A percentile compares a stretch with the other conserved stretches of the same genome.
phyloP scores from a whole-genome alignment of 2,888 invertebrate species.

The Morpho deidamia region DNA sequence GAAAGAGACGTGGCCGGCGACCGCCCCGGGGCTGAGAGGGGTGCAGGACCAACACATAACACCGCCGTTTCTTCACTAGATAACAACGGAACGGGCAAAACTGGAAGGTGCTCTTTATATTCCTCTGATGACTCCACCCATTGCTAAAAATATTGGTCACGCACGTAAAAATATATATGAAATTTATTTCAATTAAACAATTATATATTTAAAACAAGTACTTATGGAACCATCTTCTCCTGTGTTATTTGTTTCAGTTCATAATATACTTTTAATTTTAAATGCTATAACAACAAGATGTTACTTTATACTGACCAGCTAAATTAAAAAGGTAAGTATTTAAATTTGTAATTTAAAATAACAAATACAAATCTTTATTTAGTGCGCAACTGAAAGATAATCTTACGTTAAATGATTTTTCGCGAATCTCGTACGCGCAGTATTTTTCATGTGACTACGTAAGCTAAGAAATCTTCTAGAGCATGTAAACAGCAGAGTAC shows the following conservation, averaged over 20 bases:
- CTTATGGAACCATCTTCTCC: conserved; percentile 4
- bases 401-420: no score
- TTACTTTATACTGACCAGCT: no score
- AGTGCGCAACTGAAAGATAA: no score
- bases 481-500: no score
- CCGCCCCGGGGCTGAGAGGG: conserved; percentile 76
- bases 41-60: conserved; percentile 80
- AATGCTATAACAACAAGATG: no score
- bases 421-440: no score
- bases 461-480: no score
- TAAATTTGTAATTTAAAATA: no score
- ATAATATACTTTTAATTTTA: no score
- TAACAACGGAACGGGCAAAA: conserved; percentile 87
- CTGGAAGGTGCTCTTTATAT: conserved; percentile 64
- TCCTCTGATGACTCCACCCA: conserved; percentile 64
- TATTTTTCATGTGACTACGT: no score
- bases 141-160: conserved; percentile 46
- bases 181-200: background rate
- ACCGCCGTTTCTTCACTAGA: conserved; percentile 84
- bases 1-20: conserved; percentile 72
- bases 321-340: no score
- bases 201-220: background rate
- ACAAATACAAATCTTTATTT: no score
- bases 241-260: background rate
- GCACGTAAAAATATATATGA: background rate